Evolutionary conservation across 2,113 vertebrate genomes (phyloP), one percentile per base, ranked within the genome.

Genomic region (Myiopsitta monachus): DNA sequence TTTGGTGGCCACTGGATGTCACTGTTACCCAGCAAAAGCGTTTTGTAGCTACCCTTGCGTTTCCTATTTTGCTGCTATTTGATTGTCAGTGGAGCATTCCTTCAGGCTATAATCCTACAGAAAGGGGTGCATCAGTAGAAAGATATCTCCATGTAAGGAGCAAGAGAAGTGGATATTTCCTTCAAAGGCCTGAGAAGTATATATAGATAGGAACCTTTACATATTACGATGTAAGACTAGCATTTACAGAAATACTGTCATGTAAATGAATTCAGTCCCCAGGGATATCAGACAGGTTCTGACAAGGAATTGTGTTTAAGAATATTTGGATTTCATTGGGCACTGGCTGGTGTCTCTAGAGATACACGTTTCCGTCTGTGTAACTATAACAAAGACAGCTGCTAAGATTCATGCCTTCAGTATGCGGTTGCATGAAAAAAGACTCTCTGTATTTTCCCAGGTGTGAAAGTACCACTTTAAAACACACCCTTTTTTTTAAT

Each of bases 1-100:
- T 28, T 39, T 8, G 3, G 0, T 4, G 73, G 31, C 96, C 97
- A 26, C 89, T 3, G 39, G 92, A 70, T 97, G 97, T 94, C 97
- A 54, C 64, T 93, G 52, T 73, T 90, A 46, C 86, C n/a, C 68
- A 92, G 94, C 70, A 5, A 4, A 69, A 23, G 2, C 2, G 0
- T 8, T 78, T 19, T 21, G 15, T 3, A 0, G 0, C 12, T 6
- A 6, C 44, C 1, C 5, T 18, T 26, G 33, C 3, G 1, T 41
- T 83, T 85, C 8, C 1, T 30, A 0, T 27, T 17, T n/a, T 22
- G 61, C 62, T n/a, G 44, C 38, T 31, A 0, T 75, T 64, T 79
- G 84, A 57, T 67, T 73, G 82, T 85, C 87, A 68, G 80, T 12
- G 26, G 47, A 91, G 49, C 41, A 3, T 83, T 92, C 77, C 73